A percentile compares a stretch with the other conserved stretches of the same genome.
phyloP scores from a whole-genome alignment of 2,888 invertebrate species.

The Drosophila robusta region DNA sequence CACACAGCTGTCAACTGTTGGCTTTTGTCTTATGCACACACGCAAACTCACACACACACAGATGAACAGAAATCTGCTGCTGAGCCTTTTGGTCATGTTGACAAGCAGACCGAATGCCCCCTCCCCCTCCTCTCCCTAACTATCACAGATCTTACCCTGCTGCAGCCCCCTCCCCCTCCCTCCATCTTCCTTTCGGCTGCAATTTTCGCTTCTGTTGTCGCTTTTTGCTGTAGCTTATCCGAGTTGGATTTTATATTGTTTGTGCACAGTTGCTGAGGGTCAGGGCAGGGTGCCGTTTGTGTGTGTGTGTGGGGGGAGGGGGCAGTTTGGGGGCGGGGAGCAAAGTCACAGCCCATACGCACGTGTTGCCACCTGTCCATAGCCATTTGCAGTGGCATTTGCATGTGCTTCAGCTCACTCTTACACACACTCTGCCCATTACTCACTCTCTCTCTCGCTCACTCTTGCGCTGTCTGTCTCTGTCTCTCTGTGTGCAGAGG shows the following conservation, averaged over 20 bases:
- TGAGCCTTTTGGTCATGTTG: conserved; percentile 72
- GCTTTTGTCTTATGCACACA: conserved; percentile 59
- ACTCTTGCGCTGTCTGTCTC: neutral
- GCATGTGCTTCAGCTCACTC: conserved; percentile 21
- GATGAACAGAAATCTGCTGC: conserved; percentile 33
- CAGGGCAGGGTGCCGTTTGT: too few relatives aligned
- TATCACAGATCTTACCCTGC: conserved; percentile 1
- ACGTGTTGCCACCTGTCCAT: conserved; percentile 45
- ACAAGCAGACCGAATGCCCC: conserved; percentile 55
- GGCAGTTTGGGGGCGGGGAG: neutral
- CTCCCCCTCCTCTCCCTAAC: neutral
- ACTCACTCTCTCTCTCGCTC: neutral
- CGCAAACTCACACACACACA: conserved; percentile 28
- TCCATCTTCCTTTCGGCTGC: conserved; percentile 19
- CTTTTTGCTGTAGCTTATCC: conserved; percentile 69
- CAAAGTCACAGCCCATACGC: conserved; percentile 17
- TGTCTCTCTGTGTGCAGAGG: conserved; percentile 4
- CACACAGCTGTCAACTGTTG: conserved; percentile 69
- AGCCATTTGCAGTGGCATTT: conserved; percentile 15
- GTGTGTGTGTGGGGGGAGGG: neutral
- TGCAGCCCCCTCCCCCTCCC: neutral
- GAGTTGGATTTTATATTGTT: conserved; percentile 76
- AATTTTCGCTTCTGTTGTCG: conserved; percentile 28
- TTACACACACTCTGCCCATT: neutral
- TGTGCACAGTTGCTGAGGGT: conserved; percentile 32